A percentile compares a stretch with the other conserved stretches of the same genome.
These are phyloP conservation scores for Porites australiensis DNA, from an alignment of 64 coral and sea anemone genomes.

Conservation along the genomic window DNA sequence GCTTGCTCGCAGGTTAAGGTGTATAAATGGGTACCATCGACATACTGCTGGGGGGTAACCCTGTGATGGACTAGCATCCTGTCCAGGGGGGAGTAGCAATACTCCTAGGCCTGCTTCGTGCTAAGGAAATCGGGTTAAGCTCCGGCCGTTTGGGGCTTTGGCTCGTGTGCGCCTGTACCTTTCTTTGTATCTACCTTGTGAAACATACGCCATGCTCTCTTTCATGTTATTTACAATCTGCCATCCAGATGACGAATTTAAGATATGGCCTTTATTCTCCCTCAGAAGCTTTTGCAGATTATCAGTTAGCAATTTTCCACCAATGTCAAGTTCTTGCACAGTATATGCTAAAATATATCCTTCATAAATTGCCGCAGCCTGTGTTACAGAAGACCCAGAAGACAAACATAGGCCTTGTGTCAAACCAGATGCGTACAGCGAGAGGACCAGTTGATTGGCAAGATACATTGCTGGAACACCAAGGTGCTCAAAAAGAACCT, in stretches of 20 bases:
- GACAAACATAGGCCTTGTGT: slow-evolving; percentile 87
- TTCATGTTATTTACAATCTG: slow-evolving; percentile 99
- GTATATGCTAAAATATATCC: slow-evolving; percentile 85
- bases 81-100: no score
- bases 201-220: slow-evolving; percentile 79
- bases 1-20: no score
- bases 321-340: slow-evolving; percentile 85
- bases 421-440: slow-evolving; percentile 87
- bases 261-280: slow-evolving; percentile 87
- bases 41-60: no score
- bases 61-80: no score
- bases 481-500: slow-evolving; percentile 97
- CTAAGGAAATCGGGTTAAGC: no score
- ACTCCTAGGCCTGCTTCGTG: no score
- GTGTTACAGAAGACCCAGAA: slow-evolving; percentile 90
- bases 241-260: slow-evolving; percentile 93
- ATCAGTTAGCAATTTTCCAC: slow-evolving; percentile 87
- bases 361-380: slow-evolving; percentile 93
- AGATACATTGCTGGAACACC: slow-evolving; percentile 91
- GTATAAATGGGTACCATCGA: no score
- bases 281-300: slow-evolving; percentile 86
- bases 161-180: no score
- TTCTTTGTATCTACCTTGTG: slow-evolving; percentile 60
- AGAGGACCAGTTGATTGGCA: slow-evolving; percentile 87
- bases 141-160: no score